Percentiles rank a stretch among this genome's conserved stretches.
Evolutionary conservation across 2,113 vertebrate genomes (phyloP).

Genomic region (Xiphorhynchus elegans): DNA sequence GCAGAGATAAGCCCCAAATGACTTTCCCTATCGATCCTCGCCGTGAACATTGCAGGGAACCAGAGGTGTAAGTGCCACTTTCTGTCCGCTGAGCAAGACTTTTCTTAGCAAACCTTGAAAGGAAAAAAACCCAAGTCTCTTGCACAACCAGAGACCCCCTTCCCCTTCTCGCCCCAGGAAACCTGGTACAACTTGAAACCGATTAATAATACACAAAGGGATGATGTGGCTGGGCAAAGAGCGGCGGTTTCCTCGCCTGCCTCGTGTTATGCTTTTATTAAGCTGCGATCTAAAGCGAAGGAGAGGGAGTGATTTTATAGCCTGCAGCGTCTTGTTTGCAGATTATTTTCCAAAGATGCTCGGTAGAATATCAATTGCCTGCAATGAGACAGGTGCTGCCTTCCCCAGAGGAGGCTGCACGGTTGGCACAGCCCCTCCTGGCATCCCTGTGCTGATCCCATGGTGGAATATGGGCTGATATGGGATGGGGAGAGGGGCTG

Average conservation of each 20-base stretch:
- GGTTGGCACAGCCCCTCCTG: neutral
- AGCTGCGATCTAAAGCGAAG: conserved; percentile 60
- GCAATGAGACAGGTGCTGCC: conserved; percentile 71
- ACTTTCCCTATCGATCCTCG: neutral
- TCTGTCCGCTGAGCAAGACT: conserved; percentile 51
- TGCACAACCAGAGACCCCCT: conserved; percentile 35
- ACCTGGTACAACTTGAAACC: conserved; percentile 62
- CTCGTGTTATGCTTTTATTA: conserved; percentile 72
- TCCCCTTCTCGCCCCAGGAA: conserved; percentile 57
- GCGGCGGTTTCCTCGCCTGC: conserved; percentile 39
- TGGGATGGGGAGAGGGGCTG: neutral
- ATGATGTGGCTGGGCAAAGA: conserved; percentile 61
- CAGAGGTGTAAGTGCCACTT: neutral
- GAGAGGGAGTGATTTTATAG: conserved; percentile 70
- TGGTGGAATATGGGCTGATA: accelerated
- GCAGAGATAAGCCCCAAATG: neutral
- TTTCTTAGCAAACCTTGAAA: conserved; percentile 7
- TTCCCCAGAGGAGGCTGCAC: conserved; percentile 22
- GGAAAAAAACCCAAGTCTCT: conserved; percentile 6
- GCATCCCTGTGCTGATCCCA: accelerated
- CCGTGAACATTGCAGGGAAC: neutral
- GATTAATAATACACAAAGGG: conserved; percentile 75
- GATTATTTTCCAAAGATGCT: conserved; percentile 77
- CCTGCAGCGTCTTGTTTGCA: conserved; percentile 80
- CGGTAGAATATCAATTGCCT: conserved; percentile 77